Base-by-base conservation (phyloP, 2,888 invertebrate species). In the Drosophila percnosoma region DNA sequence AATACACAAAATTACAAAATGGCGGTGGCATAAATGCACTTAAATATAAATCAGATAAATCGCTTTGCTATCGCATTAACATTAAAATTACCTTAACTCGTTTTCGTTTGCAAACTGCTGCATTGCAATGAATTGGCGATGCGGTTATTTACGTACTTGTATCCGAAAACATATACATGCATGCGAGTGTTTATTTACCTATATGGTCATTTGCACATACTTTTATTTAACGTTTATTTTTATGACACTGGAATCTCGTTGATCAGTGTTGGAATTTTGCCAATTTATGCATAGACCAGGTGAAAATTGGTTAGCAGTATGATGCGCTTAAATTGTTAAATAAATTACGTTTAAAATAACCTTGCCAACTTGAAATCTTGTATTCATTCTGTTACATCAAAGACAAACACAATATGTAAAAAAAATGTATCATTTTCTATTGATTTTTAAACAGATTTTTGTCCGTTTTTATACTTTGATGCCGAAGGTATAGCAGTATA, bases 41-140 rank as follows among this genome's bases (percentile, higher is more conserved):
- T 76, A 64, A 74, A 83, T 78, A 73, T 80, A 75, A 89, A 89
- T 86, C 90, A 74, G 85, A 84, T 86, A 84, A 89, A 73, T 66
- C 68, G 72, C 67, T 61, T 65, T 68, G 33, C 62, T 51, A 58
- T 75, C 68, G 74, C 85, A 86, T 89, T 86, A 86, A 78, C 80
- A 87, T 85, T 82, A 82, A 80, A 85, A 78, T 78, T 87, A 87
- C 87, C 89, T 89, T 84, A 84, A 82, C 66, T 72, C 65, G 45
- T 71, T 74, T 80, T 40, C 64, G n/a, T 67, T 45, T 67, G 49
- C 55, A 59, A 68, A 69, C 66, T 67, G 61, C 65, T 42, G 53
- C 36, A 51, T 31, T 49, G n/a, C 52, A 24, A 31, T 57, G 34
- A 21, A 61, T 42, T 36, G 40, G 52, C 58, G 13, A 13, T 27